Conservation (phyloP, 2,797 vertebrate genomes). For the Echeneis naucrates region DNA sequence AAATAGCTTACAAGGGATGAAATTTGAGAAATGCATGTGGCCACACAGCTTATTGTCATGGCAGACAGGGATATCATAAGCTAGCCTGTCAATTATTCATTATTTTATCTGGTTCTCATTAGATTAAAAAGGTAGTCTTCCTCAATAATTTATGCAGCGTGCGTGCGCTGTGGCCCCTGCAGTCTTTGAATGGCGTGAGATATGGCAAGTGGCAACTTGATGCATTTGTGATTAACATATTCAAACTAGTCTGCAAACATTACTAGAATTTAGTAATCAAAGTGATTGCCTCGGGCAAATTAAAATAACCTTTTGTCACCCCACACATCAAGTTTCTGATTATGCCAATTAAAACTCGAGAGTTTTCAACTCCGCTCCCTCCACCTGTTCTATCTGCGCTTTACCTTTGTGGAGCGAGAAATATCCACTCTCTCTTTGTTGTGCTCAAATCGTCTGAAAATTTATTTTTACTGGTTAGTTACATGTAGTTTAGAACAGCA, state of each 20-base stretch:
- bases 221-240: slow-evolving; percentile 66
- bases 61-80: slow-evolving; percentile 64
- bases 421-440: slow-evolving; percentile 28
- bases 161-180: slow-evolving; percentile 12
- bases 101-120: slow-evolving; percentile 69
- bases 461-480: slow-evolving; percentile 15
- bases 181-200: slow-evolving; percentile 46
- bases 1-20: slow-evolving; percentile 63
- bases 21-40: slow-evolving; percentile 53
- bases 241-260: slow-evolving; percentile 72
- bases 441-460: slow-evolving; percentile 6
- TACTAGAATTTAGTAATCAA: slow-evolving; percentile 71
- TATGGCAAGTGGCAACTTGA: slow-evolving; percentile 20
- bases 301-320: slow-evolving; percentile 76
- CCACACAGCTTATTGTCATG: slow-evolving; percentile 58
- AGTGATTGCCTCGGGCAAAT: slow-evolving; percentile 72
- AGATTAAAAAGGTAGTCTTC: slow-evolving; percentile 69
- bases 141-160: slow-evolving; percentile 65
- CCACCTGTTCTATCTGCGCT: slow-evolving; percentile 22
- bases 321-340: slow-evolving; percentile 77
- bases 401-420: slow-evolving; percentile 27
- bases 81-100: slow-evolving; percentile 72
- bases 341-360: slow-evolving; percentile 80
- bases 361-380: slow-evolving; percentile 53
- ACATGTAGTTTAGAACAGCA: not conserved